These are phyloP conservation scores for Parelbella ahira DNA, from an alignment of 2,888 invertebrate species.

Conservation along the genomic window DNA sequence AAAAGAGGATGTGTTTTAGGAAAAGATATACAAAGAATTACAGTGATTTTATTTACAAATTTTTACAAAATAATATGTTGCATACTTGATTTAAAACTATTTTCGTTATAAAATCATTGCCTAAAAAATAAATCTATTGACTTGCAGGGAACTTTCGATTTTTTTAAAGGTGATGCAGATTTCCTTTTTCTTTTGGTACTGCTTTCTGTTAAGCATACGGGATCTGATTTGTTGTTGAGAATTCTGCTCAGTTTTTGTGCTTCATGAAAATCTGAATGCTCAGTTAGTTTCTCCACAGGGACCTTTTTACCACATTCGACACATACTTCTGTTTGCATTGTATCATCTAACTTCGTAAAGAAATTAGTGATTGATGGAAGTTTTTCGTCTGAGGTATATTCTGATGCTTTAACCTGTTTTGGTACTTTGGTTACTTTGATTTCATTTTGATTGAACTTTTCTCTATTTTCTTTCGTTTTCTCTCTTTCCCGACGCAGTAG, in stretches of 20 bases:
- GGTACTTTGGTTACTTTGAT: constrained; percentile 28
- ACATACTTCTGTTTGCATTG: constrained; percentile 77
- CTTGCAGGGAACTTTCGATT: constrained; percentile 59
- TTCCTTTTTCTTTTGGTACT: constrained; percentile 57
- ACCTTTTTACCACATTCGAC: constrained; percentile 84
- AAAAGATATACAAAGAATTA: no score
- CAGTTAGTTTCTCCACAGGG: constrained; percentile 80
- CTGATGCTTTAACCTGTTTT: constrained; percentile 31
- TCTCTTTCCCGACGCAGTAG: constrained; percentile 42
- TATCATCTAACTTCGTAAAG: constrained; percentile 64
- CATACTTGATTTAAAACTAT: no score
- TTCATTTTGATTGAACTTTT: constrained; percentile 33
- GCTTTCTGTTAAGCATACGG: constrained; percentile 32
- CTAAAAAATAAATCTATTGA: constrained; percentile 68
- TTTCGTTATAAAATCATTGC: no score
- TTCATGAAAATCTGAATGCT: constrained; percentile 92
- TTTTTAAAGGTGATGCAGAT: constrained; percentile 54
- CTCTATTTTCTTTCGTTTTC: constrained; percentile 34
- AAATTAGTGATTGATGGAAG: constrained; percentile 58
- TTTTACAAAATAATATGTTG: no score
- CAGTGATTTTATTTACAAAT: no score
- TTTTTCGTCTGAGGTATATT: constrained; percentile 37
- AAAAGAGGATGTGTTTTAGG: no score
- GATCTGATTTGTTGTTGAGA: constrained; percentile 71
- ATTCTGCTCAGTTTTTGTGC: constrained; percentile 88